These are phyloP conservation scores for Hypomecis punctinalis DNA, from an alignment of 2,888 invertebrate genomes.

Conservation along the genomic window DNA sequence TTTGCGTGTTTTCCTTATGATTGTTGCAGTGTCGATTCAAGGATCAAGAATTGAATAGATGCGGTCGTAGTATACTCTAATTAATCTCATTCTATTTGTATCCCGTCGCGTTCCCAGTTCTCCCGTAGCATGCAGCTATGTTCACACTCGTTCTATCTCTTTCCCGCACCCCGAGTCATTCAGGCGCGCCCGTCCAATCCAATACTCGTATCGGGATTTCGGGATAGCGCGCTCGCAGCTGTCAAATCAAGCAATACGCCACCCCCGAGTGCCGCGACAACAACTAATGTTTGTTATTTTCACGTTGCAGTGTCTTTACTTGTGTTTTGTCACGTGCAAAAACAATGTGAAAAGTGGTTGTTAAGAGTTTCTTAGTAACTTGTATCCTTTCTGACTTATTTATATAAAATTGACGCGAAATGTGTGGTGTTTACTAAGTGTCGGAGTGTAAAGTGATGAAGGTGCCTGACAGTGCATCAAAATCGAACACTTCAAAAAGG, in stretches of 20 bases:
- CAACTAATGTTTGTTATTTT: conserved; percentile 58
- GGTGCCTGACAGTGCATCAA: conserved; percentile 71
- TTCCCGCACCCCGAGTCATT: conserved; percentile 71
- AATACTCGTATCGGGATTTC: conserved; percentile 80
- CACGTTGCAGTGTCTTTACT: conserved; percentile 81
- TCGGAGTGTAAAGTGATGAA: conserved; percentile 79
- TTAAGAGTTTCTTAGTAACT: conserved; percentile 80
- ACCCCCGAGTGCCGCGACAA: conserved; percentile 43
- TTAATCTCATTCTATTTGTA: conserved; percentile 78
- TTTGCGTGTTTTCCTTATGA: conserved; percentile 26
- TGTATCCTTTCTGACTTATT: conserved; percentile 80
- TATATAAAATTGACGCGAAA: conserved; percentile 65
- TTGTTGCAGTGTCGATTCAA: conserved; percentile 29
- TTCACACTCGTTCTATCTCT: conserved; percentile 65
- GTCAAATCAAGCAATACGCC: conserved; percentile 80
- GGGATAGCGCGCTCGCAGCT: conserved; percentile 81
- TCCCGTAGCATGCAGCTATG: conserved; percentile 64
- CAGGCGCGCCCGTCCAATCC: conserved; percentile 62
- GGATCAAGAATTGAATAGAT: conserved; percentile 55
- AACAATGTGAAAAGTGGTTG: conserved; percentile 86
- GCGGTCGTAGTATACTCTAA: conserved; percentile 68
- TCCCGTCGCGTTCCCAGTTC: conserved; percentile 70
- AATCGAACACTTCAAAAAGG: conserved; percentile 79
- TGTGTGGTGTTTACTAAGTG: conserved; percentile 72
- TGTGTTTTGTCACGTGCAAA: conserved; percentile 84